phyloP scores from a whole-genome alignment of 2,113 vertebrate species.

The Crotalus tigris region DNA sequence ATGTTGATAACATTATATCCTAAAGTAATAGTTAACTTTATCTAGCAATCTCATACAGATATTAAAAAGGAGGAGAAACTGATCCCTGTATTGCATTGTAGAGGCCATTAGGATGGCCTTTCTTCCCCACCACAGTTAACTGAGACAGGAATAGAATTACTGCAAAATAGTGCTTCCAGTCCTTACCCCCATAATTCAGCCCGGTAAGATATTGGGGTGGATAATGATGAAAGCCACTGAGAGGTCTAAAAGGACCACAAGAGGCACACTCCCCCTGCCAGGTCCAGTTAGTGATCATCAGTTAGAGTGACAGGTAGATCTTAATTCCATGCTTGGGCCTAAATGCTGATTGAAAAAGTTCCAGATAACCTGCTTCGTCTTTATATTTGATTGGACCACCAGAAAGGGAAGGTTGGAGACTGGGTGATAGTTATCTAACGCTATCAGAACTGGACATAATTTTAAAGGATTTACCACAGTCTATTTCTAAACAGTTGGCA shows the following conservation, averaged over 20 bases:
- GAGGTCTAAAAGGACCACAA: not conserved
- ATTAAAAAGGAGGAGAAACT: not conserved
- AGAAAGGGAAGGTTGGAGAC: not conserved
- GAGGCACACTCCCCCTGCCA: not conserved
- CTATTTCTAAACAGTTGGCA: not conserved
- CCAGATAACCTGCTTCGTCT: not conserved
- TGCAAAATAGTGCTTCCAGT: not conserved
- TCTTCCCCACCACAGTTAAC: not conserved
- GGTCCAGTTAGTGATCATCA: not conserved
- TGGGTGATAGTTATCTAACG: not conserved
- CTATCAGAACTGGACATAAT: not conserved
- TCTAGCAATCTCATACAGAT: not conserved
- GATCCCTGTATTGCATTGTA: not conserved
- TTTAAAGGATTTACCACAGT: not conserved
- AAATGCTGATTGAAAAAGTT: not conserved
- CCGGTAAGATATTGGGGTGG: not conserved
- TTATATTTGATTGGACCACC: not conserved
- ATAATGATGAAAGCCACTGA: not conserved
- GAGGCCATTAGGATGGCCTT: not conserved
- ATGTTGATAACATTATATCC: not conserved
- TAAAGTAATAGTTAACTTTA: not conserved
- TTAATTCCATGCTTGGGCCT: not conserved
- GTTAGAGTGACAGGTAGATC: not conserved
- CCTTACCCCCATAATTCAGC: not conserved
- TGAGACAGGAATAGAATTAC: not conserved